A percentile compares a stretch with the other conserved stretches of the same genome.
Conservation (phyloP, 2,797 vertebrate genomes). For the Sebastiscus albofasciatus region DNA sequence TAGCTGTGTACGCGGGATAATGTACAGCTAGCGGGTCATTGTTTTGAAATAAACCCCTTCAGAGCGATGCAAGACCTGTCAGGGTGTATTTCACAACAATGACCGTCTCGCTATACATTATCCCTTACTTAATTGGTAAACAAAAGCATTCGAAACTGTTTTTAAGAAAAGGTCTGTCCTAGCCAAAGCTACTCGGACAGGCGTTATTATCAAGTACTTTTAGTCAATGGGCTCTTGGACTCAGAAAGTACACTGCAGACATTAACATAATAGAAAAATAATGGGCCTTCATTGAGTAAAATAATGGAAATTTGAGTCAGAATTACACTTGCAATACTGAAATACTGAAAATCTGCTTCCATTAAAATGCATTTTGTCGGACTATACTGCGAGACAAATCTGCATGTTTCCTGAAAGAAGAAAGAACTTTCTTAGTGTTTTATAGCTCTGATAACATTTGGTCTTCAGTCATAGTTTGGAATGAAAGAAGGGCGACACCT, state of each 20-base stretch:
- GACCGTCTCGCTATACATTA: too few species aligned
- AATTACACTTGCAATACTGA: neutral
- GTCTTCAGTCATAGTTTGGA: neutral
- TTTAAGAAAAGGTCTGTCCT: too few species aligned
- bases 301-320: neutral
- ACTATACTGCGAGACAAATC: neutral
- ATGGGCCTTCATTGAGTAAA: neutral
- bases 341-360: neutral
- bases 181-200: too few species aligned
- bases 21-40: too few species aligned
- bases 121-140: too few species aligned
- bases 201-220: too few species aligned
- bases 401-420: neutral
- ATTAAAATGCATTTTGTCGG: neutral
- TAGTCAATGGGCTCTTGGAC: neutral
- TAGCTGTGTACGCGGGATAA: too few species aligned
- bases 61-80: too few species aligned
- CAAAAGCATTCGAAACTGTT: too few species aligned
- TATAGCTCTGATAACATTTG: neutral
- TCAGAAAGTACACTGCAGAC: neutral
- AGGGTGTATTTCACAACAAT: too few species aligned
- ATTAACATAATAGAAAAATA: neutral
- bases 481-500: neutral
- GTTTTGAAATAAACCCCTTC: too few species aligned
- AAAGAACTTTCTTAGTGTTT: neutral